Percentiles rank a stretch among this genome's conserved stretches.
Conservation (phyloP, 2,888 invertebrate genomes). For the Eledone cirrhosa region DNA sequence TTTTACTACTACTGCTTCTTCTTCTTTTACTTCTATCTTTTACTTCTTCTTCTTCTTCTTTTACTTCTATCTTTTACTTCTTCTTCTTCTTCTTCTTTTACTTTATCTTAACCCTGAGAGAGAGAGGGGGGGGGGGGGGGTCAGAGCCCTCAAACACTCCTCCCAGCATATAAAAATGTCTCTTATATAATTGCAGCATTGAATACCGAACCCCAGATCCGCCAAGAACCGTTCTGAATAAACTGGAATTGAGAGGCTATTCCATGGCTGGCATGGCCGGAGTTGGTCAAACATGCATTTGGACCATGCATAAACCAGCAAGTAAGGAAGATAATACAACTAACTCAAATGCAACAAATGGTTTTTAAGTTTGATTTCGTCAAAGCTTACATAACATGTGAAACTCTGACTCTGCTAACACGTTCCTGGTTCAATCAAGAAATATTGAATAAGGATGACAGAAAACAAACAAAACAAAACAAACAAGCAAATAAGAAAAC, state of each 20-base stretch:
- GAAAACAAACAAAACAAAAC: no score
- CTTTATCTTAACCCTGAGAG: no score
- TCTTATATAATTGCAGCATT: slow-evolving; percentile 49
- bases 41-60: not conserved
- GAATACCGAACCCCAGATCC: slow-evolving; percentile 64
- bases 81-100: not conserved
- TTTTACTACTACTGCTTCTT: not conserved
- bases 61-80: not conserved
- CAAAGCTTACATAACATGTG: no score
- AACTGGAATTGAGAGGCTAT: slow-evolving; percentile 67
- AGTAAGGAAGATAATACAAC: slow-evolving; percentile 70
- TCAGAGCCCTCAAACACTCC: no score
- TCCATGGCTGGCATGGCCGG: slow-evolving; percentile 67
- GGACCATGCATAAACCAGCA: slow-evolving; percentile 67
- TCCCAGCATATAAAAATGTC: no score
- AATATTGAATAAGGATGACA: no score
- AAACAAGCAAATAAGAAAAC: no score
- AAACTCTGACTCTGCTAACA: no score
- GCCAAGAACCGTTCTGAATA: slow-evolving; percentile 67
- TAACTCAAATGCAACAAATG: no score
- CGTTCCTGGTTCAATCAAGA: no score
- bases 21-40: not conserved
- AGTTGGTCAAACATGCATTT: slow-evolving; percentile 70
- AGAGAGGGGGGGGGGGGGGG: no score
- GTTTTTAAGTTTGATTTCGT: no score